These are phyloP conservation scores for Acanthopagrus latus DNA, from an alignment of 2,797 vertebrate genomes.

Conservation along the genomic window DNA sequence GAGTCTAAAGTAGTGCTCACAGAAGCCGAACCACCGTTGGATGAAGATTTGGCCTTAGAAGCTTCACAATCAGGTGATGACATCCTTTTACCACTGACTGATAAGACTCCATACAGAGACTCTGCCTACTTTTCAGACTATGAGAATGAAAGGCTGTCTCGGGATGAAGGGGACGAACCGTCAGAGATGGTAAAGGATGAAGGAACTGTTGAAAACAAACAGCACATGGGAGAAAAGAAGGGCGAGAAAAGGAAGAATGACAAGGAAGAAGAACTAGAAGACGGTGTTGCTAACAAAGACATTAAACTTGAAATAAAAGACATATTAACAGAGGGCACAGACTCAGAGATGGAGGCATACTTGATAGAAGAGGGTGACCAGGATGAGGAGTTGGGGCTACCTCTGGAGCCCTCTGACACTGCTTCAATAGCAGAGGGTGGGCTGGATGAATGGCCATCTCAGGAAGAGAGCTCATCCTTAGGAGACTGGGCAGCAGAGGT, in stretches of 20 bases:
- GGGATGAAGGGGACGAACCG: conserved; percentile 78
- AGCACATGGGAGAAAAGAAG: conserved; percentile 47
- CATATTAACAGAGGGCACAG: neutral
- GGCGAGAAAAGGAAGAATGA: conserved; percentile 61
- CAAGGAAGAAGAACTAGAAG: conserved; percentile 59
- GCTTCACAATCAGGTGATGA: conserved; percentile 77
- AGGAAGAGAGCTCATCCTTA: conserved; percentile 69
- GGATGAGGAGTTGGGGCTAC: conserved; percentile 64
- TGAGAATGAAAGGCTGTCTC: conserved; percentile 85
- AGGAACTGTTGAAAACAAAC: conserved; percentile 16
- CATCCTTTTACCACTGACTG: conserved; percentile 81
- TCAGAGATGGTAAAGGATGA: conserved; percentile 29
- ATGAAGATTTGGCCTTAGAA: conserved; percentile 46
- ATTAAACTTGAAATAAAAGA: conserved; percentile 49
- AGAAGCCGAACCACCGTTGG: conserved; percentile 49
- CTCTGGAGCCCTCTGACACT: conserved; percentile 49
- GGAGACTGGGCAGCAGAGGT: conserved; percentile 81
- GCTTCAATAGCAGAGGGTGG: conserved; percentile 53
- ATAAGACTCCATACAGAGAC: conserved; percentile 93
- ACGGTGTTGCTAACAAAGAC: conserved; percentile 47
- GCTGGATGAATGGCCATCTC: conserved; percentile 76
- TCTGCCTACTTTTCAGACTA: conserved; percentile 98
- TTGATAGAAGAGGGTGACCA: conserved; percentile 56
- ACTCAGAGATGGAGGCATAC: conserved; percentile 45
- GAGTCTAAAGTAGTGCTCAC: conserved; percentile 14